A percentile compares a stretch with the other conserved stretches of the same genome.
Conservation (phyloP, 2,888 invertebrate genomes). For the Macropis europaea region DNA sequence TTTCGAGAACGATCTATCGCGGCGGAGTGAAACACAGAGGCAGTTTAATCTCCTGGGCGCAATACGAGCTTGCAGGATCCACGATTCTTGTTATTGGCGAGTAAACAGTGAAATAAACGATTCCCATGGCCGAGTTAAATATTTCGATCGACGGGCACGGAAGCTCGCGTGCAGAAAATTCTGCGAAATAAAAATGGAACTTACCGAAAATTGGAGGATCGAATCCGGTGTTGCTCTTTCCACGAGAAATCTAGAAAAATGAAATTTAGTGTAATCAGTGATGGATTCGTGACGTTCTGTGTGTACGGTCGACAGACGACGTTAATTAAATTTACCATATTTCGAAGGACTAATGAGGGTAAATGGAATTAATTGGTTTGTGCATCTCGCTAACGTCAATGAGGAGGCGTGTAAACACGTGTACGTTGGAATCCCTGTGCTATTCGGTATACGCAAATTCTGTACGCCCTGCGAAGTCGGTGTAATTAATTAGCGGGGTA, state of each 20-base stretch:
- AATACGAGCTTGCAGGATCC: not conserved
- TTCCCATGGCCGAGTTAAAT: conserved; percentile 17
- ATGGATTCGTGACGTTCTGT: not conserved
- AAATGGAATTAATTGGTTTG: conserved; percentile 35
- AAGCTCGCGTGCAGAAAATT: not conserved
- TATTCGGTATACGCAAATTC: conserved; percentile 11
- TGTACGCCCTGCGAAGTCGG: conserved; percentile 15
- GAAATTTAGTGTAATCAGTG: not conserved
- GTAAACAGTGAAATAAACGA: conserved; percentile 28
- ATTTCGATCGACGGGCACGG: conserved; percentile 34
- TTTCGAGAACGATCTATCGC: conserved; percentile 14
- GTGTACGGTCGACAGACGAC: not conserved
- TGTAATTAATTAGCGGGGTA: conserved; percentile 46
- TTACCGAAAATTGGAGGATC: not conserved
- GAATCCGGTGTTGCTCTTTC: not conserved
- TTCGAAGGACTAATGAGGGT: conserved; percentile 14
- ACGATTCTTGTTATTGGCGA: conserved; percentile 30
- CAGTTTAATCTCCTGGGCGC: conserved; percentile 26
- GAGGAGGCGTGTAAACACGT: not conserved
- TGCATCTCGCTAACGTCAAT: not conserved
- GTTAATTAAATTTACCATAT: conserved; percentile 25
- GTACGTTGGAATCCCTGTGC: conserved; percentile 19
- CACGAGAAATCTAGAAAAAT: not conserved
- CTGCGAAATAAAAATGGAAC: not conserved
- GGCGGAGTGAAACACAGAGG: not conserved